Base-by-base conservation (phyloP, 2,113 vertebrate genomes). In the Pelecanoides urinatrix region DNA sequence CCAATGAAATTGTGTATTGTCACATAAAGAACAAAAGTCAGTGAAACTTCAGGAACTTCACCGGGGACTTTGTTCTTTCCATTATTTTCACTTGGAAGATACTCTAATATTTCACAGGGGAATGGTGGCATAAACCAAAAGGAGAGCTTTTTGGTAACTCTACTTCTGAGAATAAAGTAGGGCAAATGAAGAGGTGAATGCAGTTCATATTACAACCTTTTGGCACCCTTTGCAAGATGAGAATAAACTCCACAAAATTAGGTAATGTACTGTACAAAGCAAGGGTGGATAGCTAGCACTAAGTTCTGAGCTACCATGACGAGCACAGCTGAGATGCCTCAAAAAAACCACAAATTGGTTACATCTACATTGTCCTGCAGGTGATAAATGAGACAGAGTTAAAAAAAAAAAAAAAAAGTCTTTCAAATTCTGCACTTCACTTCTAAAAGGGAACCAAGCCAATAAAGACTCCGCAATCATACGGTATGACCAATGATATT, bases 341-440 rank as follows among this genome's bases (percentile, higher is more conserved):
- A 70, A 49, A 81, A 72, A n/a, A 7, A 0, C 4, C 23, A 34
- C 12, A 68, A 18, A 79, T 65, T 29, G 42, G 5, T 47, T 56
- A n/a, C 16, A 47, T 5, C 1, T 12, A 19, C 8, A 16, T 42
- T 4, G 2, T 49, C 59, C n/a, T 23, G 29, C 8, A 44, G 8
- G 25, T 75, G 9, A 3, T 8, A 76, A 42, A 7, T 11, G 9
- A 75, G 66, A 34, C 1, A 34, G 10, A 83, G 29, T 32, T 40
- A 10, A 17, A 20, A 10, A 82, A 9, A 71, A 10, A 82, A 76
- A 12, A 76, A 74, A 71, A 89, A 68, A 61, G 40, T 21, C 53
- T 7, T 92, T 96, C 73, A 89, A 84, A 97, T 96, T 68, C 81
- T 97, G 52, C 83, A 82, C 49, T 97, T 96, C 84, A 82, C 75